Evolutionary conservation across 1,140 invertebrate genomes (phyloP).

Genomic region (Lordiphosa stackelbergi): DNA sequence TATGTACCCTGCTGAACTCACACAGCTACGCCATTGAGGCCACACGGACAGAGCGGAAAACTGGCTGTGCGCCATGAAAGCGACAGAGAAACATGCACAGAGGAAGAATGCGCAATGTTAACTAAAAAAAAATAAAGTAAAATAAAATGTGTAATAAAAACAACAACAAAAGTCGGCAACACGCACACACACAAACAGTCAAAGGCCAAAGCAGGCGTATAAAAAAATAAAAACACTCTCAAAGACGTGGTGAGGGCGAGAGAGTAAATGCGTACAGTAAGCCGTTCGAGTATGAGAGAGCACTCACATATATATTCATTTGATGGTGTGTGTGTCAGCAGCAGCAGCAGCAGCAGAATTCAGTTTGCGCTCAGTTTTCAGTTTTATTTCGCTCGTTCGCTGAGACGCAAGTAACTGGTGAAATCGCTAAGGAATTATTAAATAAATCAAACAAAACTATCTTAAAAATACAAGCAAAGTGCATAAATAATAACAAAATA

Average conservation of each 20-base stretch:
- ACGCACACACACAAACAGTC: constrained; percentile 22
- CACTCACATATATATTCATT: constrained; percentile 18
- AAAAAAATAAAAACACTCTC: constrained; percentile 15
- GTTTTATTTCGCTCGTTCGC: constrained; percentile 59
- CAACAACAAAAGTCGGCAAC: constrained; percentile 26
- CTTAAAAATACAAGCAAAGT: constrained; percentile 2
- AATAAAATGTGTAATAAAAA: constrained; percentile 34
- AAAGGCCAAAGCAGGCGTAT: constrained; percentile 19
- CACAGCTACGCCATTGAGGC: constrained; percentile 25
- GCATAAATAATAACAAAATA: background rate
- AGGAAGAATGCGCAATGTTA: constrained; percentile 22
- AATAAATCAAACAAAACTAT: no score
- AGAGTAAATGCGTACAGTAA: constrained; percentile 28
- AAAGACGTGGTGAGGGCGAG: constrained; percentile 3
- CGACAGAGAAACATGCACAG: constrained; percentile 45
- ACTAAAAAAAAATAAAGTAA: constrained; percentile 39
- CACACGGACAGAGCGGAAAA: constrained; percentile 58
- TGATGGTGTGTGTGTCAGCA: constrained; percentile 24
- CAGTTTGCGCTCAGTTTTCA: constrained; percentile 51
- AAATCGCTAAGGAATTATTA: constrained; percentile 20
- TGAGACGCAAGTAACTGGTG: constrained; percentile 57
- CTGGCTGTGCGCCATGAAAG: constrained; percentile 68
- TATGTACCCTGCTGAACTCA: constrained; percentile 10
- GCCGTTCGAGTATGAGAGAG: constrained; percentile 15
- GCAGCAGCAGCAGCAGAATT: constrained; percentile 33